Evolutionary conservation across 1,140 invertebrate genomes (phyloP).

Genomic region (Brevipalpus yothersi): DNA sequence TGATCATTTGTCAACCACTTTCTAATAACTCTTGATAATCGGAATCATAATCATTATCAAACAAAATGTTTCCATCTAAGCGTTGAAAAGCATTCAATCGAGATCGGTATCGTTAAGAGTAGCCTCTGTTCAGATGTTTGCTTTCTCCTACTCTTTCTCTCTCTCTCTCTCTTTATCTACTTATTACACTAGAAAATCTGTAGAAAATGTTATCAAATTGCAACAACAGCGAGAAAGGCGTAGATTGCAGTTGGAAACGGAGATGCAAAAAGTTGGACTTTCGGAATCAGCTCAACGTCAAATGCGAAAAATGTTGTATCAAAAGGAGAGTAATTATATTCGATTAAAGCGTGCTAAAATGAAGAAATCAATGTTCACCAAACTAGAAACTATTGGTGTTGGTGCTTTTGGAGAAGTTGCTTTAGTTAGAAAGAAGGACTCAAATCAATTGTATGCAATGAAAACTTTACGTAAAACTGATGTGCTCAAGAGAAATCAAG

Average conservation of each 20-base stretch:
- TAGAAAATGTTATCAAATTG: slow-evolving; percentile 89
- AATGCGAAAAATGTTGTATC: slow-evolving; percentile 85
- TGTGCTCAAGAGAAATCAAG: slow-evolving; percentile 98
- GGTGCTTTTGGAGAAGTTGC: slow-evolving; percentile 97
- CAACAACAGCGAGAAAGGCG: slow-evolving; percentile 70
- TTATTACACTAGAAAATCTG: too few relatives aligned
- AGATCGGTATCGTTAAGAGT: too few relatives aligned
- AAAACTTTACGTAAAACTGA: slow-evolving; percentile 96
- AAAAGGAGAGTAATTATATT: slow-evolving; percentile 92
- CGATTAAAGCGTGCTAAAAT: slow-evolving; percentile 89
- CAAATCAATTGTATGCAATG: slow-evolving; percentile 94
- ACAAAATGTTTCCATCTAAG: too few relatives aligned
- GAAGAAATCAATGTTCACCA: slow-evolving; percentile 93
- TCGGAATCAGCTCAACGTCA: slow-evolving; percentile 63
- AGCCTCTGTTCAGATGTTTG: too few relatives aligned
- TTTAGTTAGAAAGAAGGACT: slow-evolving; percentile 80
- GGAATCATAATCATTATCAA: too few relatives aligned
- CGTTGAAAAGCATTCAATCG: too few relatives aligned
- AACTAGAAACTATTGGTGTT: slow-evolving; percentile 61
- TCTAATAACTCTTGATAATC: too few relatives aligned
- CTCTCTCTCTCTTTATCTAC: too few relatives aligned
- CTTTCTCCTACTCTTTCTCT: too few relatives aligned
- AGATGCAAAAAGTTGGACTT: slow-evolving; percentile 75
- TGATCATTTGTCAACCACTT: too few relatives aligned
- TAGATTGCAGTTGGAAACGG: slow-evolving; percentile 69